Evolutionary conservation across 2,888 invertebrate species (phyloP).

Genomic region (Ochlodes sylvanus): DNA sequence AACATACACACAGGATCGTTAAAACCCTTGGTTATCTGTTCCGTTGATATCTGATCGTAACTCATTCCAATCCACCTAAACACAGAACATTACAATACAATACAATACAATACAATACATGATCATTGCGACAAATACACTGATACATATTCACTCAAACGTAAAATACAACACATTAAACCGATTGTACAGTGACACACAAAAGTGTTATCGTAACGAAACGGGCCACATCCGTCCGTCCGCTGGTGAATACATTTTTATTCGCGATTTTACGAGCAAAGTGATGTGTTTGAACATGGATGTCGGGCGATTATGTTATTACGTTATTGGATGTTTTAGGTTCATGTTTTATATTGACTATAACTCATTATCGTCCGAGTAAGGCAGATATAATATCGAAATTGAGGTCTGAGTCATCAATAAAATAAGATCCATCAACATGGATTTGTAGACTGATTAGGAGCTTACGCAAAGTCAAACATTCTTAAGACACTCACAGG

Average conservation of each 20-base stretch:
- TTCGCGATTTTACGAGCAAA: conserved; percentile 8
- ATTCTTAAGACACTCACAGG: too few species aligned
- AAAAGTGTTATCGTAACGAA: conserved; percentile 31
- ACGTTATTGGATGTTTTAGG: neutral
- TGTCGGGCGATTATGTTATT: neutral
- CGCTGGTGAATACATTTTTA: conserved; percentile 13
- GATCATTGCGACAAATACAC: conserved; percentile 13
- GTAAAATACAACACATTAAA: conserved; percentile 30
- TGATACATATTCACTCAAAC: conserved; percentile 20
- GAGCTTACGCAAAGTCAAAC: too few species aligned
- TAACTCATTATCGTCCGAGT: neutral
- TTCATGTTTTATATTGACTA: neutral
- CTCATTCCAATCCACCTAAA: conserved; percentile 9
- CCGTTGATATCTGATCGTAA: neutral
- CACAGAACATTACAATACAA: neutral
- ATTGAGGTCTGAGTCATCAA: too few species aligned
- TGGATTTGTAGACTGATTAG: too few species aligned
- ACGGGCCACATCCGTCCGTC: conserved; percentile 17
- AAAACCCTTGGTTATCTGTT: neutral
- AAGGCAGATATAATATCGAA: too few species aligned
- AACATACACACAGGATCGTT: neutral
- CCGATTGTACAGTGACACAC: conserved; percentile 27
- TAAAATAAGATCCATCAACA: too few species aligned
- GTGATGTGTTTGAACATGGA: conserved; percentile 9
- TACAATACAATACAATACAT: conserved; percentile 2